A percentile compares a stretch with the other conserved stretches of the same genome.
These are phyloP conservation scores for Stenotaenia linearis DNA, from an alignment of 2,888 invertebrate species.

Conservation along the genomic window DNA sequence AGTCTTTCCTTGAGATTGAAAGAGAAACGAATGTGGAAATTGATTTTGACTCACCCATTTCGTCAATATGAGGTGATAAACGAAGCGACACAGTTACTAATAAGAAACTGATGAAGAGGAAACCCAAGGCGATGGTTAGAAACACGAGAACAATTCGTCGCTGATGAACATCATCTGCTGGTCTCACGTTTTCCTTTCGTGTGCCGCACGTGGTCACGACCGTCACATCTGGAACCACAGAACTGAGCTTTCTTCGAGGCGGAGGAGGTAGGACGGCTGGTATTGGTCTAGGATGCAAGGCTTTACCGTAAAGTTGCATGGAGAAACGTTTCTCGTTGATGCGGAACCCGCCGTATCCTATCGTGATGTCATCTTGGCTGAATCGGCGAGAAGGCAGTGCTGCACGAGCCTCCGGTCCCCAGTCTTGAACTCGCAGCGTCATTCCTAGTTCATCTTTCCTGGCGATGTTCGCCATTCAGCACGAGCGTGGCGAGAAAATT, in stretches of 20 bases:
- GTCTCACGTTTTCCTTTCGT: neutral
- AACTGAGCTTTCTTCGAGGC: slow-evolving; percentile 26
- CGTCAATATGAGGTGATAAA: slow-evolving; percentile 94
- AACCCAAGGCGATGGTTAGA: slow-evolving; percentile 79
- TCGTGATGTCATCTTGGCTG: slow-evolving; percentile 29
- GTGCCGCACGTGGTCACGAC: neutral
- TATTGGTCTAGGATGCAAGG: neutral
- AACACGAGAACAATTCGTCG: slow-evolving; percentile 45
- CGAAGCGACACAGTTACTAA: slow-evolving; percentile 85
- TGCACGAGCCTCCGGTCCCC: slow-evolving; percentile 34
- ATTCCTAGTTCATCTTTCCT: neutral
- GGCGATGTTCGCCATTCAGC: neutral
- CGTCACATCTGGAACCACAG: neutral
- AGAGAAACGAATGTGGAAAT: neutral
- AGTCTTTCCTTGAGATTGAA: neutral
- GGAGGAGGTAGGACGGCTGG: neutral
- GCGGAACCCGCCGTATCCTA: slow-evolving; percentile 27
- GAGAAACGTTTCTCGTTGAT: slow-evolving; percentile 26
- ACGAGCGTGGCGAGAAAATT: neutral
- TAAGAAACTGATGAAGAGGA: slow-evolving; percentile 80
- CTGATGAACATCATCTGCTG: slow-evolving; percentile 14
- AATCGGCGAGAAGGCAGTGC: slow-evolving; percentile 27
- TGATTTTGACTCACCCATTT: slow-evolving; percentile 71
- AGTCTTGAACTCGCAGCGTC: slow-evolving; percentile 27
- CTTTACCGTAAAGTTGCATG: neutral